These are phyloP conservation scores for Allolobophora icterica DNA, from an alignment of 2,888 invertebrate genomes.

Conservation along the genomic window DNA sequence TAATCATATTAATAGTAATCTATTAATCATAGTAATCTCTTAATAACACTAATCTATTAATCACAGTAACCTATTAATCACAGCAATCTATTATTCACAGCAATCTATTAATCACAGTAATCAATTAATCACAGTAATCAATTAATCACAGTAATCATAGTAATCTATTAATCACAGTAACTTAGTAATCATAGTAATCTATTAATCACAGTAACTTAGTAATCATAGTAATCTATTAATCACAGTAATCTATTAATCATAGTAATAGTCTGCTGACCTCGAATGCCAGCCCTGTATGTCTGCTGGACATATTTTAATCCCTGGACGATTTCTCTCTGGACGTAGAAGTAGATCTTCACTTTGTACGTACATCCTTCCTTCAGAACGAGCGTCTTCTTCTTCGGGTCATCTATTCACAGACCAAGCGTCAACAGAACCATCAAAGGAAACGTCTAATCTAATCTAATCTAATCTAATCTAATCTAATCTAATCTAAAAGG, in stretches of 20 bases:
- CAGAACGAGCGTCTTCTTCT: slow-evolving; percentile 74
- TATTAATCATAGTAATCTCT: no score
- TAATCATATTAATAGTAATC: not conserved
- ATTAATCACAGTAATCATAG: not conserved
- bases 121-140: no score
- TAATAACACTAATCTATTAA: no score
- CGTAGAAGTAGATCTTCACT: slow-evolving; percentile 93
- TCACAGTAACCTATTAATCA: no score
- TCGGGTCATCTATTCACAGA: slow-evolving; percentile 51
- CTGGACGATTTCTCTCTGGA: slow-evolving; percentile 97
- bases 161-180: no score
- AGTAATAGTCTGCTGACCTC: slow-evolving; percentile 71
- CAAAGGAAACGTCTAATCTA: slow-evolving; percentile 27
- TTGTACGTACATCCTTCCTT: slow-evolving; percentile 88
- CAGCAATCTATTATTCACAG: not conserved
- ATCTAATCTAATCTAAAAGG: not conserved
- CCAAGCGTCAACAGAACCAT: not conserved
- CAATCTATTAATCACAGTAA: no score
- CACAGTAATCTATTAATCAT: no score
- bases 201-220: no score
- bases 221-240: no score
- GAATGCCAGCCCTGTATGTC: slow-evolving; percentile 85
- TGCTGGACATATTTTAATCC: slow-evolving; percentile 96
- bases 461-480: not conserved
- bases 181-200: no score